A percentile compares a stretch with the other conserved stretches of the same genome.
These are phyloP conservation scores for Sebastes trivittatus DNA, from an alignment of 2,797 vertebrate species.

Conservation along the genomic window DNA sequence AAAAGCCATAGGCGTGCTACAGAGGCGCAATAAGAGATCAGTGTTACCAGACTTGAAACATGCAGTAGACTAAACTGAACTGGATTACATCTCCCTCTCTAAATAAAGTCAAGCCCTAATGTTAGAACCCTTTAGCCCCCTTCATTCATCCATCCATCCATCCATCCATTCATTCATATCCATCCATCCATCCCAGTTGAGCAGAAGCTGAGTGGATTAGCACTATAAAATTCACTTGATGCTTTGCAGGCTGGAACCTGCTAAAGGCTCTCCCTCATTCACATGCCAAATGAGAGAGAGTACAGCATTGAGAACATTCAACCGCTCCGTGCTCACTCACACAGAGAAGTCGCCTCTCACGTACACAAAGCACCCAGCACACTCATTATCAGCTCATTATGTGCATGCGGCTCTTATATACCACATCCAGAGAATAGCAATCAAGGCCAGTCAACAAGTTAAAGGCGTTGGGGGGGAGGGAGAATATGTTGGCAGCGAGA, in stretches of 20 bases:
- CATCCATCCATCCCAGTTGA: conserved; percentile 39
- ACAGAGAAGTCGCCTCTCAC: conserved; percentile 12
- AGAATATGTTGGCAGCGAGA: conserved; percentile 48
- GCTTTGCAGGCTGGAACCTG: conserved; percentile 46
- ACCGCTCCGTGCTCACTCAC: conserved; percentile 22
- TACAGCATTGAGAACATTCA: conserved; percentile 22
- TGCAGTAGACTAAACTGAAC: conserved; percentile 54
- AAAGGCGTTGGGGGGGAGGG: conserved; percentile 36
- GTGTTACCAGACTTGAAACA: conserved; percentile 56
- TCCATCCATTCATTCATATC: conserved; percentile 12
- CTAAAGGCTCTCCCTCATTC: conserved; percentile 42
- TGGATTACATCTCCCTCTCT: conserved; percentile 41
- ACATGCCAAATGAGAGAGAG: conserved; percentile 31
- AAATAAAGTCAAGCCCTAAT: conserved; percentile 32
- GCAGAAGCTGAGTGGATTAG: conserved; percentile 54
- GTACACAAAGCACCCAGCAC: conserved; percentile 34
- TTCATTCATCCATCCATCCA: conserved; percentile 17
- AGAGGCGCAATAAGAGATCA: conserved; percentile 24
- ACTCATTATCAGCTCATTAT: conserved; percentile 40
- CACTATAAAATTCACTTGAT: conserved; percentile 37
- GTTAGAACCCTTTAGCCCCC: conserved; percentile 7
- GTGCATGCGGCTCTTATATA: conserved; percentile 68
- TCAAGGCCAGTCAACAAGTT: conserved; percentile 48
- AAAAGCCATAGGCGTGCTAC: conserved; percentile 55
- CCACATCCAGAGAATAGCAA: conserved; percentile 58